These are phyloP conservation scores for Marasmarcha lunaedactyla DNA, from an alignment of 2,888 invertebrate species.

Conservation along the genomic window DNA sequence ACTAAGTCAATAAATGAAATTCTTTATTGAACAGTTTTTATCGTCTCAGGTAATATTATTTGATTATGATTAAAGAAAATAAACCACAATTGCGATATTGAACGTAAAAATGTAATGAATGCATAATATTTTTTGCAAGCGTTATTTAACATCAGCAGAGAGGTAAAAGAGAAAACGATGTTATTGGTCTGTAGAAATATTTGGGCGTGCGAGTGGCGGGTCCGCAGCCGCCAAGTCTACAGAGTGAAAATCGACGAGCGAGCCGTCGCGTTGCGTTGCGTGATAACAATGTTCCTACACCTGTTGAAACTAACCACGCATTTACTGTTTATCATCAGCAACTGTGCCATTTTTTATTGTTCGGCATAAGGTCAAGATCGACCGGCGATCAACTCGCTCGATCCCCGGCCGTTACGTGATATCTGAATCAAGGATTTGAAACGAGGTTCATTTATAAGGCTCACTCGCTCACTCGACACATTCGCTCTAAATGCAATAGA, in stretches of 20 bases:
- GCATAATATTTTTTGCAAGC: slow-evolving; percentile 3
- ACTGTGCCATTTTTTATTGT: slow-evolving; percentile 31
- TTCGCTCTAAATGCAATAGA: neutral
- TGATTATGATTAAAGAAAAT: too few species aligned
- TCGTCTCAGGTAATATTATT: too few species aligned
- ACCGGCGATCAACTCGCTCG: neutral
- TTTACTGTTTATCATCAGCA: slow-evolving; percentile 34
- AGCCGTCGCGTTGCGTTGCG: slow-evolving; percentile 35
- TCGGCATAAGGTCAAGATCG: slow-evolving; percentile 46
- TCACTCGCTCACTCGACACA: slow-evolving; percentile 1
- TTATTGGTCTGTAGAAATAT: slow-evolving; percentile 39
- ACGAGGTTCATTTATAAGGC: slow-evolving; percentile 19
- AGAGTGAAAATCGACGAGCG: slow-evolving; percentile 47
- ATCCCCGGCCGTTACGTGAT: slow-evolving; percentile 12
- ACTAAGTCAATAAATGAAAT: too few species aligned
- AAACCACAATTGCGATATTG: too few species aligned
- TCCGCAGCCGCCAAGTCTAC: slow-evolving; percentile 38
- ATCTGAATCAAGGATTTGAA: slow-evolving; percentile 29
- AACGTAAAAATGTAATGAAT: neutral
- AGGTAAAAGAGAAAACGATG: slow-evolving; percentile 44
- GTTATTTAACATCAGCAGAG: slow-evolving; percentile 27
- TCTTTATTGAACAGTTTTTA: too few species aligned
- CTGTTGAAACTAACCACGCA: slow-evolving; percentile 37
- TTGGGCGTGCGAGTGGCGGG: slow-evolving; percentile 36
- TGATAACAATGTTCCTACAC: slow-evolving; percentile 41